A percentile compares a stretch with the other conserved stretches of the same genome.
phyloP scores from a whole-genome alignment of 2,113 vertebrate species.

The Neomonachus schauinslandi region DNA sequence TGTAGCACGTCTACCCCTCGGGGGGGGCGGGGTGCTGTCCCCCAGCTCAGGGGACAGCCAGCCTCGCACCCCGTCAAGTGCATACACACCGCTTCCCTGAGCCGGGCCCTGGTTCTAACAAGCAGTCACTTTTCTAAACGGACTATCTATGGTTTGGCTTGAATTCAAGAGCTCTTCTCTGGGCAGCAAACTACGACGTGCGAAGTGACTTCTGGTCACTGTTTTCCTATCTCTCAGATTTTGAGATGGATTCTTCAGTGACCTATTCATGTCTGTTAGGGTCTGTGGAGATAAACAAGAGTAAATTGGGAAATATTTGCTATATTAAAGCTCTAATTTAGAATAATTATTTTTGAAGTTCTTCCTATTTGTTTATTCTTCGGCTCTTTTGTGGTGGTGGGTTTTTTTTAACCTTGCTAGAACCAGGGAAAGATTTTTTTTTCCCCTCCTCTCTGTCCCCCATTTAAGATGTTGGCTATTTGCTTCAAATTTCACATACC shows the following conservation, averaged over 20 bases:
- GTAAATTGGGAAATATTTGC: not conserved
- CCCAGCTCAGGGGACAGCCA: fast-evolving
- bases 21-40: fast-evolving
- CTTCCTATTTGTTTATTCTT: not conserved
- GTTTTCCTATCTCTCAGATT: not conserved
- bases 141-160: fast-evolving
- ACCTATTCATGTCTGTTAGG: not conserved
- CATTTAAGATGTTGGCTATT: not conserved
- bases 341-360: not conserved
- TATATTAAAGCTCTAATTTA: not conserved
- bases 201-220: not conserved
- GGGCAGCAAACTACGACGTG: not conserved
- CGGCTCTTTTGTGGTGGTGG: not conserved
- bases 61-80: fast-evolving
- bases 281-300: not conserved
- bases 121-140: fast-evolving
- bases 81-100: not conserved
- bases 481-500: not conserved
- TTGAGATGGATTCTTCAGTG: not conserved
- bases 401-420: not conserved
- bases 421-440: not conserved
- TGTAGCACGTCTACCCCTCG: fast-evolving
- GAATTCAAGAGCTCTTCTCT: not conserved
- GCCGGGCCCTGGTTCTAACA: not conserved
- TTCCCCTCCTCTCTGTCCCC: not conserved